These are phyloP conservation scores for Phragmatobia fuliginosa DNA, from an alignment of 2,888 invertebrate genomes.

Conservation along the genomic window DNA sequence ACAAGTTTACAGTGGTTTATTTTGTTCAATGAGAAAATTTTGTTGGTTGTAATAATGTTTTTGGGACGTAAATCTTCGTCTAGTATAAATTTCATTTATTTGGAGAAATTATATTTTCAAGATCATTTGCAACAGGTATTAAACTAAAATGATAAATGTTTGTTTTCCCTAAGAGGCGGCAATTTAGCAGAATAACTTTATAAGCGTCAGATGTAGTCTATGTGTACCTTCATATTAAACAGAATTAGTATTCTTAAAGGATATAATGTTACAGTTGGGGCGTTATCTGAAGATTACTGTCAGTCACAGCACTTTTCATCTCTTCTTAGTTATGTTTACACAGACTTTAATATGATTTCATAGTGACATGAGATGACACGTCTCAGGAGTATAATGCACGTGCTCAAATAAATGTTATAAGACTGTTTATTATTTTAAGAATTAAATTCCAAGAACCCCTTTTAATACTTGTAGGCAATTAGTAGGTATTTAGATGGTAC, in stretches of 20 bases:
- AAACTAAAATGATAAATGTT: not conserved
- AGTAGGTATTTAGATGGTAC: not conserved
- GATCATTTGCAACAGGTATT: not conserved
- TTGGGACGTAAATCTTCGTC: not conserved
- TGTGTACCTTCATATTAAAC: conserved; percentile 71
- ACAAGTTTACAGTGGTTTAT: not conserved
- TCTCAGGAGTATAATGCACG: conserved; percentile 20
- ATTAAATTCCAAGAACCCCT: not conserved
- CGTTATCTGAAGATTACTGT: conserved; percentile 62
- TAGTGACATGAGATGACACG: conserved; percentile 57
- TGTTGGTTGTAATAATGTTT: not conserved
- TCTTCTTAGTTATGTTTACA: conserved; percentile 55
- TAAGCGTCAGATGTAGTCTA: conserved; percentile 67
- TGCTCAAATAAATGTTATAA: conserved; percentile 20
- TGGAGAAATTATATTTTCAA: no score
- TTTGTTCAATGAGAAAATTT: not conserved
- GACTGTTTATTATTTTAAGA: conserved; percentile 19
- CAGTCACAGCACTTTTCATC: conserved; percentile 54
- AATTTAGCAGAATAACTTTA: conserved; percentile 12
- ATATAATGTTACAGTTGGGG: conserved; percentile 72
- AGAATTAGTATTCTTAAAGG: conserved; percentile 69
- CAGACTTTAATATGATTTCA: conserved; percentile 62
- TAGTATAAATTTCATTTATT: not conserved
- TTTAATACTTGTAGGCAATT: not conserved
- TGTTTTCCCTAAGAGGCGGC: not conserved